Base-by-base conservation (phyloP, 2,888 invertebrate species). In the Campaea margaritaria region DNA sequence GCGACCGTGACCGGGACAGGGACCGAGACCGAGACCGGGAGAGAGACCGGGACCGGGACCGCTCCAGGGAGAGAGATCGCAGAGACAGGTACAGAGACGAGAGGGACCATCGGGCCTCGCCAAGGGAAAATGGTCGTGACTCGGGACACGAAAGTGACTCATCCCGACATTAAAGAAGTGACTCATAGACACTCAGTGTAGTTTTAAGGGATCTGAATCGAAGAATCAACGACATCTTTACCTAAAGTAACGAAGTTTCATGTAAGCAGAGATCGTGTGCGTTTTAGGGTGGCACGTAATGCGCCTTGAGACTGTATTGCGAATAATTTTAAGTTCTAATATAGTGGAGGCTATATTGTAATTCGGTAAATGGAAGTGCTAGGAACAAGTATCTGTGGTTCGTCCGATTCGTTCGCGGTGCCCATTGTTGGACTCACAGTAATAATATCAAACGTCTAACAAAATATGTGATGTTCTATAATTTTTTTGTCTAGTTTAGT, bases 131-230 rank as follows among this genome's bases (percentile, higher is more conserved):
- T 67, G 87, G 91, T 38, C 80, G 91, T 14, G 93, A 93, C 64
- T 93, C 93, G 12, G 93, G 93, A 49, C 93, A 93, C 71, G 93
- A 93, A 69, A 93, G 93, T 70, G 93, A 93, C 73, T 91, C 91
- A 16, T 93, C 93, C 34, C 81, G 93, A 67, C 93, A 93, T 80
- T 93, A 77, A 89, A 5, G 3, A 65, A 58, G 64, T 60, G 60
- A 64, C 64, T 47, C 59, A 68, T 50, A 54, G 63, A 70, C 57
- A 65, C 66, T 67, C 69, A 61, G 64, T 73, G 66, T 69, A 72
- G 75, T 71, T 66, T 69, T 74, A 75, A 72, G 70, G 3, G 12
- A 36, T 36, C 36, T 36, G 34, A 21, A 74, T 72, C 58, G 59
- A 62, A 66, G 70, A 77, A 74, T 73, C 67, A 72, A 76, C 64